Percentiles rank a stretch among this genome's conserved stretches.
phyloP scores from a whole-genome alignment of 2,888 invertebrate genomes.

The Hirtodrosophila alboralis region DNA sequence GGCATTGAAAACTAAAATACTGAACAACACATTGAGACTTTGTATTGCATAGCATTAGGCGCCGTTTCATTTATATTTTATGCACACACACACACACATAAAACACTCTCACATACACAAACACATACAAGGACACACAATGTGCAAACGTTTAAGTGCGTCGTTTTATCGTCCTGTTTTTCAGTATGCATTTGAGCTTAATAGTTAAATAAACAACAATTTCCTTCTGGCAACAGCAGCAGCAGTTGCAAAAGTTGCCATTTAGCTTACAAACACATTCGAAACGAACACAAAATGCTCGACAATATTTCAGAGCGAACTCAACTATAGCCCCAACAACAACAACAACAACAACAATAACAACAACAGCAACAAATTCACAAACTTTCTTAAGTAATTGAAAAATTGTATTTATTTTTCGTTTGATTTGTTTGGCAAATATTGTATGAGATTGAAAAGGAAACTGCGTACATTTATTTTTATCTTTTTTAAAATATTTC shows the following conservation, averaged over 20 bases:
- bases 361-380: conserved; percentile 12
- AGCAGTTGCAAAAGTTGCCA: conserved; percentile 37
- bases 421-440: conserved; percentile 23
- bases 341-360: no score
- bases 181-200: conserved; percentile 71
- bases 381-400: conserved; percentile 43
- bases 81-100: conserved; percentile 55
- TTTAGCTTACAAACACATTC: conserved; percentile 32
- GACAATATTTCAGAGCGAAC: conserved; percentile 8
- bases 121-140: conserved; percentile 9
- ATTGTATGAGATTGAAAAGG: background rate
- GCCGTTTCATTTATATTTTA: conserved; percentile 75
- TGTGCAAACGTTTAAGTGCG: conserved; percentile 30
- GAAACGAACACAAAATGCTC: background rate
- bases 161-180: conserved; percentile 43
- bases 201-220: conserved; percentile 75
- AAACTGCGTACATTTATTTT: background rate
- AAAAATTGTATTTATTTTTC: conserved; percentile 45
- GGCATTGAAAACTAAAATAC: conserved; percentile 79
- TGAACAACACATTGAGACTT: conserved; percentile 75
- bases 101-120: conserved; percentile 3
- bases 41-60: conserved; percentile 73
- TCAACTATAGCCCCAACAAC: background rate
- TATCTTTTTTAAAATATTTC: no score
- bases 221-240: conserved; percentile 55